These are phyloP conservation scores for Drosophila infuscata DNA, from an alignment of 2,888 invertebrate genomes.

Conservation along the genomic window DNA sequence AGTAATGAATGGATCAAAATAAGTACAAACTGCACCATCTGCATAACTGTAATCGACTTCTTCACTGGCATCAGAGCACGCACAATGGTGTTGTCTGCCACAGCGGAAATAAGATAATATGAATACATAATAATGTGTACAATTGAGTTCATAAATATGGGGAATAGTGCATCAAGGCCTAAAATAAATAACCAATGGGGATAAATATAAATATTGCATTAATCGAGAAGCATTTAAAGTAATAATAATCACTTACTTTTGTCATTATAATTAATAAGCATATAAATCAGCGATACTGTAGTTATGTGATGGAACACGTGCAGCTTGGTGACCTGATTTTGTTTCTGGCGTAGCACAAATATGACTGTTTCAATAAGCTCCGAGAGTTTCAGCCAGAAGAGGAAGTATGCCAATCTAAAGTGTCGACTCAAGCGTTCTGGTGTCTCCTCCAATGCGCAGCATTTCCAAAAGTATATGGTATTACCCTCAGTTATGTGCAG, in stretches of 20 bases:
- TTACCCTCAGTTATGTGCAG: conserved; percentile 54
- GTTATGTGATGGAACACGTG: conserved; percentile 91
- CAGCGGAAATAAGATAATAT: conserved; percentile 89
- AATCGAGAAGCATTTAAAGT: neutral
- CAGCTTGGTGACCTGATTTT: conserved; percentile 89
- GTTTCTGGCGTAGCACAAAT: conserved; percentile 90
- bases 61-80: conserved; percentile 87
- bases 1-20: conserved; percentile 87
- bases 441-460: conserved; percentile 49
- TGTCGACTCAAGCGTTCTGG: conserved; percentile 47
- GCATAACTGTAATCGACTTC: conserved; percentile 87
- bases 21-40: conserved; percentile 91
- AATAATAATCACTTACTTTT: conserved; percentile 85
- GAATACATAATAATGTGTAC: conserved; percentile 92
- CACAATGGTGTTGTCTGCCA: conserved; percentile 87
- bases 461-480: conserved; percentile 69
- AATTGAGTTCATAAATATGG: conserved; percentile 88
- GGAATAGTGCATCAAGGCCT: conserved; percentile 89
- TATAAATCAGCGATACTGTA: conserved; percentile 87
- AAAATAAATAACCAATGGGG: conserved; percentile 52
- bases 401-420: conserved; percentile 87
- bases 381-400: conserved; percentile 87
- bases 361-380: conserved; percentile 90
- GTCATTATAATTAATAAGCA: conserved; percentile 87
- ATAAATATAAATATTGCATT: neutral